Base-by-base conservation (phyloP, 2,797 vertebrate species). In the Arrhamphus sclerolepis region DNA sequence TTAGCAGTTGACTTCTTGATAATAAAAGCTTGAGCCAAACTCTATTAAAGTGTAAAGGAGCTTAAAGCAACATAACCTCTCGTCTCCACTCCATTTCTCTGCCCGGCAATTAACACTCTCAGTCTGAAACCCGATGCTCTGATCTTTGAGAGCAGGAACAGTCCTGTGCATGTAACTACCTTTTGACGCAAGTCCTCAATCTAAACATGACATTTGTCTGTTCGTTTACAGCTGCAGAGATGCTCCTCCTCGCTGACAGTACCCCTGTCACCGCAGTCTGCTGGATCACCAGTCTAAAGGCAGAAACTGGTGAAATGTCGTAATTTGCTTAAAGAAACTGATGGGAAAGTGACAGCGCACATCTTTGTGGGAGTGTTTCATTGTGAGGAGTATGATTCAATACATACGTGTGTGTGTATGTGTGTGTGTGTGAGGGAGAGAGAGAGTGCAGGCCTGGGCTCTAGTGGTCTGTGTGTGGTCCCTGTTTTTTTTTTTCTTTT, bases 401-500 rank as follows among this genome's bases (percentile, higher is more conserved):
- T 28, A 40, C 24, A 42, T 63, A 42, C 43, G 47, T 63, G 49
- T 40, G 71, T 63, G 49, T 58, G 43, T 40, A 19, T 58, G 22
- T 54, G 42, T 53, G 46, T 47, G 56, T 24, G 56, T 62, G 52
- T 43, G 71, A 60, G 41, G 31, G 10, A 10, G 40, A 34, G 70
- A 53, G 81, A 62, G 71, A 66, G 65, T 70, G 74, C 66, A 59
- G 74, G 70, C 46, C 55, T 39, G 17, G 14, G 39, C 50, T 54
- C 22, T 24, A 13, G 26, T 21, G 34, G 85, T 78, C 74, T 81
- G 91, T 91, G 92, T 93, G 92, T 93, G 92, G 91, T 91, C 91
- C 79, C 43, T 40, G 56, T 34, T 77, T 58, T 50, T 50, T 56
- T 58, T 57, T n/a, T 0, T 29, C n/a, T 28, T 50, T 29, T 69